Base-by-base conservation (phyloP, 2,113 vertebrate genomes). In the Nanorana parkeri region DNA sequence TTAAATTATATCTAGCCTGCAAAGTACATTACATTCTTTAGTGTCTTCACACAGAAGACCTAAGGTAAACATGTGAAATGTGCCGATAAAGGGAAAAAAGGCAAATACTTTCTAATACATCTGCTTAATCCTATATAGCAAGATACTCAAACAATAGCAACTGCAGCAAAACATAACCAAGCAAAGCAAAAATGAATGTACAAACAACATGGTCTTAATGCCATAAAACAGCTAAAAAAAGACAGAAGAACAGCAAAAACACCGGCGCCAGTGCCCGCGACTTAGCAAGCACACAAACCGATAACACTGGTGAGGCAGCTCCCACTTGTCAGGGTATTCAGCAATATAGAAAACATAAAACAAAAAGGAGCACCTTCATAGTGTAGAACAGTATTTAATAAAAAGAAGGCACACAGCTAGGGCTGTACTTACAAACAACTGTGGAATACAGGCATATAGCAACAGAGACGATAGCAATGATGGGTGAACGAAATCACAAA, bases 11-110 rank as follows among this genome's bases (percentile, higher is more conserved):
- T 74, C 54, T 36, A 36, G 3, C 54, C 17, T 73, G 69, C 69
- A 73, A 55, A 73, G 21, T 56, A 16, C n/a, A 69, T 51, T 54
- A 15, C 6, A 55, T 28, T 54, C 17, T 71, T 71, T 28, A 23
- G 68, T 54, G 28, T 20, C 68, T 47, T 71, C 51, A 71, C 68
- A 69, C 47, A 54, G 68, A 71, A 17, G 54, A 55, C 26, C 54
- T 24, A 26, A 74, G n/a, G 51, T 58, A 60, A 74, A 74, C 71
- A 74, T 74, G 71, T 74, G 71, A 26, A 74, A 29, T 74, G 68
- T 71, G 68, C 10, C 17, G 71, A 74, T 58, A 74, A 60, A 74
- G 21, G 17, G 26, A 58, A 74, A 47, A 47, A 47, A 74, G 58
- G 19, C 19, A 74, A 74, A 74, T 36, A 74, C 26, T 32, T 58